Base-by-base conservation (phyloP, 2,113 vertebrate genomes). In the Coptodon bakossiorum region DNA sequence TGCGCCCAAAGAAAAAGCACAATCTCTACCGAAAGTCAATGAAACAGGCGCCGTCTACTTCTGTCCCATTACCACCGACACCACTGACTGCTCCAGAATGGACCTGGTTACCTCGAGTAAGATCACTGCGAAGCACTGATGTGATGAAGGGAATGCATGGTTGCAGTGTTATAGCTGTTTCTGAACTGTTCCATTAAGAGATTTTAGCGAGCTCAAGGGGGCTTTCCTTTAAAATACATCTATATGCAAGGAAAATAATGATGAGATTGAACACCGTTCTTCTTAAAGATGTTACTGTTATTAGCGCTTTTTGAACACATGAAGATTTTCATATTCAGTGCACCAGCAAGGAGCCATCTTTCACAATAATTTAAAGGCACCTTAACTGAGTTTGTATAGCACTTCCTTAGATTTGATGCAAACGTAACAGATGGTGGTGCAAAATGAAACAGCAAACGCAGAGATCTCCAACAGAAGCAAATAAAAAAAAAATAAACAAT, bases 41-140 rank as follows among this genome's bases (percentile, higher is more conserved):
- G 96, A 97, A 78, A 98, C 97, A 0, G 98, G 98, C 0, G 97
- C 97, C 0, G 95, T 99, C 84, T 99, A 98, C 86, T 95, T 96
- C 82, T 99, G 98, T 81, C 98, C 98, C 52, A 92, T 99, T 52
- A 96, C 94, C 3, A 61, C 81, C 1, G 61, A 83, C 24, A 82
- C 89, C 2, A 6, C 63, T 0, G 98, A 99, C 96, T 99, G 98
- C 94, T 84, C 95, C 92, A 95, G 97, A 80, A 97, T 99, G 85
- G 83, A 97, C 93, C 97, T 99, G 80, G 91, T 97, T 61, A 94
- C 92, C 91, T 94, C 92, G 91, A 97, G 98, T 99, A 96, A 71
- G 97, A 24, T 38, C 13, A 54, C 17, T 13, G 27, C 63, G 24
- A 16, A 80, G 12, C 29, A 76, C 11, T 79, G 12, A 52, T 45